phyloP scores from a whole-genome alignment of 2,888 invertebrate species.

The Liodrosophila aerea region DNA sequence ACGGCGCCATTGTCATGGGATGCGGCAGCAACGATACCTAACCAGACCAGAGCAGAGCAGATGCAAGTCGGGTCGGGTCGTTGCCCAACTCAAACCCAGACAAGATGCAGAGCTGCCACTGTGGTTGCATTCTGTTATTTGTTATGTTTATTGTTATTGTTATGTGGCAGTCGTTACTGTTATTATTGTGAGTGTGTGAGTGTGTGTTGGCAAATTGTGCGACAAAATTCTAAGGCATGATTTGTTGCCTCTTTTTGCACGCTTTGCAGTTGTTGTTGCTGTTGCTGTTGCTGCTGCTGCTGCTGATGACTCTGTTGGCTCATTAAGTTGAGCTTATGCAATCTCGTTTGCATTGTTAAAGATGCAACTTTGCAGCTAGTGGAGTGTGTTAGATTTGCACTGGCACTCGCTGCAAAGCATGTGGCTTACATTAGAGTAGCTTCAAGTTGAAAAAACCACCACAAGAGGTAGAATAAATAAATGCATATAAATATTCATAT shows the following conservation, averaged over 20 bases:
- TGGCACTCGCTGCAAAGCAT: no score
- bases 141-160: conserved; percentile 46
- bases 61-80: neutral
- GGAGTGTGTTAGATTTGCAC: no score
- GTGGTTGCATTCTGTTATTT: conserved; percentile 25
- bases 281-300: conserved; percentile 7
- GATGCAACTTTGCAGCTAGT: conserved; percentile 12
- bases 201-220: conserved; percentile 47
- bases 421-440: no score
- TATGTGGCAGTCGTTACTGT: conserved; percentile 23
- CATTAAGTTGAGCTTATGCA: conserved; percentile 69
- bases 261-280: conserved; percentile 11
- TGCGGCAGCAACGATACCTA: conserved; percentile 12
- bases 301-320: conserved; percentile 52
- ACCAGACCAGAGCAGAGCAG: conserved; percentile 9
- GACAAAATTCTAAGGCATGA: conserved; percentile 74
- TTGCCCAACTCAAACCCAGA: conserved; percentile 10
- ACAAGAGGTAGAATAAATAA: no score
- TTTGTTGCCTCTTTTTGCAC: conserved; percentile 57
- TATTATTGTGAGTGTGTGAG: conserved; percentile 30
- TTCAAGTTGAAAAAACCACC: no score
- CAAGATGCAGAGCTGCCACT: conserved; percentile 28
- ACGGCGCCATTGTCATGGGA: conserved; percentile 33
- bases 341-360: conserved; percentile 63
- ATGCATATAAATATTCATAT: no score